Conservation (phyloP, 1,140 invertebrate species). For the Drosophila insularis region DNA sequence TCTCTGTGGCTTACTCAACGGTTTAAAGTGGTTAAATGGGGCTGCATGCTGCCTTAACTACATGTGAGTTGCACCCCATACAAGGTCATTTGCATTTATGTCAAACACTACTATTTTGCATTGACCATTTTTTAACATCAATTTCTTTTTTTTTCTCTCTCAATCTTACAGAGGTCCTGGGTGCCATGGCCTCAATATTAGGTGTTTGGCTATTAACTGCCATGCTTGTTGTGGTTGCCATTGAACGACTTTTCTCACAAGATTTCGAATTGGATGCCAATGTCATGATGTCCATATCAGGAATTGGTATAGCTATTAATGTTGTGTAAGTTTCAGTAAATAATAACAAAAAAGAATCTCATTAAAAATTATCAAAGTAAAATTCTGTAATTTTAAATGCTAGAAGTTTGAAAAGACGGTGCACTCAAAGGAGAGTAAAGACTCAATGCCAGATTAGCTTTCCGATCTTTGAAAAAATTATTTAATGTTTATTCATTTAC, state of each 20-base stretch:
- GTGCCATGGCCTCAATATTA: constrained; percentile 85
- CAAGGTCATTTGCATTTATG: constrained; percentile 32
- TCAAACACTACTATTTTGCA: not conserved
- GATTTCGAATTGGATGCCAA: constrained; percentile 91
- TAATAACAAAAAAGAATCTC: not conserved
- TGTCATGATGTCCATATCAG: constrained; percentile 94
- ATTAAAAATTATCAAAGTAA: too few species aligned
- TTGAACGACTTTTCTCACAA: constrained; percentile 87
- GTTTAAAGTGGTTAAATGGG: not conserved
- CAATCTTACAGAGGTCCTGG: constrained; percentile 85
- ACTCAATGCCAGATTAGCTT: too few species aligned
- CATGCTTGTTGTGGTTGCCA: constrained; percentile 91
- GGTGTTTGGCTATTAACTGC: constrained; percentile 95
- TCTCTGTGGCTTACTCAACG: constrained; percentile 27
- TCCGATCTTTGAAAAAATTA: too few species aligned
- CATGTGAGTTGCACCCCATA: not conserved
- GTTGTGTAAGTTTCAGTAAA: constrained; percentile 86
- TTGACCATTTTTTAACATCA: not conserved
- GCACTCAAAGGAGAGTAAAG: too few species aligned
- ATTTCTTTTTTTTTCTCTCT: not conserved
- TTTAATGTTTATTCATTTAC: too few species aligned
- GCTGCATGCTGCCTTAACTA: not conserved
- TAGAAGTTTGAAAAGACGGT: too few species aligned
- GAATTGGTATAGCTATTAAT: constrained; percentile 92
- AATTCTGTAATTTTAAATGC: too few species aligned